phyloP scores from a whole-genome alignment of 2,888 invertebrate genomes.

The Amorpha juglandis region DNA sequence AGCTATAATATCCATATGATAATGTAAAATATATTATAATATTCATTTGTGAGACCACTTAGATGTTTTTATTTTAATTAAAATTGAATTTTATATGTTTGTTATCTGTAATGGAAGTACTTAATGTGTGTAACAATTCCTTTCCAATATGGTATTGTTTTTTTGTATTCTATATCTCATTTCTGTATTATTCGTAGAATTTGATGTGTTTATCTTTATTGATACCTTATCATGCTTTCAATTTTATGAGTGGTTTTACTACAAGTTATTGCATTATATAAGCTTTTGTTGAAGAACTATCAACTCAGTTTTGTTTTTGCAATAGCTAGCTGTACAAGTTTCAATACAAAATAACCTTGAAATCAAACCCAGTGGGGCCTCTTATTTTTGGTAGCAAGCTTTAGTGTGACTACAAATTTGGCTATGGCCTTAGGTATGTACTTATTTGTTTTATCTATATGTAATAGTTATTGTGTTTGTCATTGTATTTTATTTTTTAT shows the following conservation, averaged over 20 bases:
- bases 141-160: not conserved
- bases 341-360: not conserved
- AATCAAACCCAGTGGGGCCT: slow-evolving; percentile 38
- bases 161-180: not conserved
- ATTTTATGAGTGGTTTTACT: not conserved
- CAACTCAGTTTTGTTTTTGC: not conserved
- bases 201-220: not conserved
- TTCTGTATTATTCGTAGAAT: not conserved
- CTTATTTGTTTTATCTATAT: not conserved
- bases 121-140: not conserved
- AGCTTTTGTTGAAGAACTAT: not conserved
- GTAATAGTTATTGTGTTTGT: not conserved
- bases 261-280: not conserved
- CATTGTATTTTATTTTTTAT: not conserved
- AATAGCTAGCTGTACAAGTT: not conserved
- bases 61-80: too few relatives aligned
- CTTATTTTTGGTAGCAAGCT: slow-evolving; percentile 30
- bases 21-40: not conserved
- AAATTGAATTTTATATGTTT: too few relatives aligned
- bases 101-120: too few relatives aligned
- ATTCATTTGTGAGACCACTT: too few relatives aligned
- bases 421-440: slow-evolving; percentile 21
- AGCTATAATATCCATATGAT: not conserved
- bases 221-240: slow-evolving; percentile 11
- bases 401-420: slow-evolving; percentile 22